Conservation (phyloP, 2,113 vertebrate genomes). For the Protobothrops flavoviridis region DNA sequence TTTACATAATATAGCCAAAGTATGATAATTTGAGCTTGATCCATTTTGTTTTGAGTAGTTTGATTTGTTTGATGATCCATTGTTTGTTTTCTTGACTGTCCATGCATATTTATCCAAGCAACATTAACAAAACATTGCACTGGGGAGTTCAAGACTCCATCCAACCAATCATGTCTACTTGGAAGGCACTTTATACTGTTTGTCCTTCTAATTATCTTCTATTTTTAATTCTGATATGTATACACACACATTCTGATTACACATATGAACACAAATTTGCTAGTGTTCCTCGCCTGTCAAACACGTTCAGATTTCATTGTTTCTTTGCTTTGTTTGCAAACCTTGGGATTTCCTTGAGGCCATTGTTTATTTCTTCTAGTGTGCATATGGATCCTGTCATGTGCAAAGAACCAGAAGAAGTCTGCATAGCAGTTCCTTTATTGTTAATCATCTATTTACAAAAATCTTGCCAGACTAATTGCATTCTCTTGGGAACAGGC, state of each 20-base stretch:
- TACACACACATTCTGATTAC: not conserved
- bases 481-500: too few relatives aligned
- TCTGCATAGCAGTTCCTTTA: too few relatives aligned
- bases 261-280: not conserved
- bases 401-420: too few relatives aligned
- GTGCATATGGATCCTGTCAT: not conserved
- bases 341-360: not conserved
- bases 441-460: too few relatives aligned
- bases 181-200: not conserved
- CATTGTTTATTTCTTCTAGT: not conserved
- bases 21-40: not conserved
- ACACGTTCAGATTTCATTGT: not conserved
- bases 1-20: not conserved
- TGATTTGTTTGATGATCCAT: not conserved
- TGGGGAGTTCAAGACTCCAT: not conserved
- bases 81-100: not conserved
- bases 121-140: not conserved
- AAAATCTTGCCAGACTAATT: too few relatives aligned
- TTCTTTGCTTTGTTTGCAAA: not conserved
- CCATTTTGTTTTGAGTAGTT: not conserved
- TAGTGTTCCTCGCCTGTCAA: not conserved
- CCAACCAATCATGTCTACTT: not conserved
- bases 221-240: not conserved
- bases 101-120: not conserved
- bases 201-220: not conserved